Conservation (phyloP, 2,797 vertebrate species). For the Potorous gilbertii region DNA sequence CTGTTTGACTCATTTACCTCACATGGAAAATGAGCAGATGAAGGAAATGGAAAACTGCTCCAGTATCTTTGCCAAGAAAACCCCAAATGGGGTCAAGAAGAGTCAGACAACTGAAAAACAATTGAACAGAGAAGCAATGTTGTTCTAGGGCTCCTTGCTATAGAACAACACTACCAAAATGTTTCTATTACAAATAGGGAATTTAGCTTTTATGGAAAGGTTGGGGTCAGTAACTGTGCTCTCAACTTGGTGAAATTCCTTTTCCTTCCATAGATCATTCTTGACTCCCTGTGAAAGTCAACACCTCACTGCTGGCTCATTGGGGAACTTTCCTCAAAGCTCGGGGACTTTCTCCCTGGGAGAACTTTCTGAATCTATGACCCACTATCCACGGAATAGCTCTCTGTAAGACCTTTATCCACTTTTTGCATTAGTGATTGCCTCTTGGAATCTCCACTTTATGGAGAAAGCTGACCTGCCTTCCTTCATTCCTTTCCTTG, state of each 20-base stretch:
- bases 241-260: neutral
- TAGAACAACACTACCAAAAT: neutral
- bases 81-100: too few relatives aligned
- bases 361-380: neutral
- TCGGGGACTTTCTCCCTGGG: neutral
- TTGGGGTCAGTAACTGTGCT: neutral
- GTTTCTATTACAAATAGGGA: neutral
- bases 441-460: neutral
- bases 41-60: too few relatives aligned
- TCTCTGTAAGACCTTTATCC: neutral
- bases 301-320: neutral
- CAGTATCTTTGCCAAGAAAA: too few relatives aligned
- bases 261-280: neutral
- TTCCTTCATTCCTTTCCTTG: neutral
- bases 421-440: neutral
- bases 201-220: neutral
- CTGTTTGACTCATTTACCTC: too few relatives aligned
- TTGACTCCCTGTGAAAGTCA: neutral
- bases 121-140: too few relatives aligned
- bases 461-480: neutral
- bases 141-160: neutral
- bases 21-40: too few relatives aligned
- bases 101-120: too few relatives aligned
- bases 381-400: neutral
- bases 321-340: neutral